Conservation (phyloP, 2,888 invertebrate genomes). For the Callyntrura sp. region DNA sequence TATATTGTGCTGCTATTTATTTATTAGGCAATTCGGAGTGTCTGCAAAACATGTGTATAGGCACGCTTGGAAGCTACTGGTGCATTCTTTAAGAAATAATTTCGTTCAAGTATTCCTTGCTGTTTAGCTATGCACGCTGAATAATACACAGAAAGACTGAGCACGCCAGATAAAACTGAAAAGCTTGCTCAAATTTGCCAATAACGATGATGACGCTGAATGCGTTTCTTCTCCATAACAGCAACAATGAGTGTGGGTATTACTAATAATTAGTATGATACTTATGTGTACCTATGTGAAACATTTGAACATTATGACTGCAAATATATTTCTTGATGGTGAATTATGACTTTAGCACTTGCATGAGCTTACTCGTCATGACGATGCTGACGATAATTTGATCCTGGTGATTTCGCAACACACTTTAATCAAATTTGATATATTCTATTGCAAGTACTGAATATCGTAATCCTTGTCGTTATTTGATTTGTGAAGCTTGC, state of each 20-base stretch:
- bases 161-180: background rate
- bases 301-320: conserved; percentile 6
- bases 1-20: conserved; percentile 9
- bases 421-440: conserved; percentile 11
- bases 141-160: background rate
- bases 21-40: conserved; percentile 43
- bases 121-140: background rate
- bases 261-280: background rate
- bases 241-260: conserved; percentile 28
- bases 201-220: background rate
- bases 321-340: background rate
- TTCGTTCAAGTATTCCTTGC: background rate
- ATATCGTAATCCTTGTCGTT: background rate
- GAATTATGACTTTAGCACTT: conserved; percentile 9
- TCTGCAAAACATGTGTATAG: background rate
- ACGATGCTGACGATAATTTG: background rate
- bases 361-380: background rate
- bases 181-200: background rate
- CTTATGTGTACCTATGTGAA: conserved; percentile 8
- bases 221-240: background rate
- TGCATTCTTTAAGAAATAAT: background rate
- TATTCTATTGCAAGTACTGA: background rate
- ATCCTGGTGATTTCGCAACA: conserved; percentile 34
- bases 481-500: background rate
- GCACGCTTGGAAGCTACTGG: background rate